Percentiles rank a stretch among this genome's conserved stretches.
These are phyloP conservation scores for Cephus rjabovi DNA, from an alignment of 2,888 invertebrate genomes.

Conservation along the genomic window DNA sequence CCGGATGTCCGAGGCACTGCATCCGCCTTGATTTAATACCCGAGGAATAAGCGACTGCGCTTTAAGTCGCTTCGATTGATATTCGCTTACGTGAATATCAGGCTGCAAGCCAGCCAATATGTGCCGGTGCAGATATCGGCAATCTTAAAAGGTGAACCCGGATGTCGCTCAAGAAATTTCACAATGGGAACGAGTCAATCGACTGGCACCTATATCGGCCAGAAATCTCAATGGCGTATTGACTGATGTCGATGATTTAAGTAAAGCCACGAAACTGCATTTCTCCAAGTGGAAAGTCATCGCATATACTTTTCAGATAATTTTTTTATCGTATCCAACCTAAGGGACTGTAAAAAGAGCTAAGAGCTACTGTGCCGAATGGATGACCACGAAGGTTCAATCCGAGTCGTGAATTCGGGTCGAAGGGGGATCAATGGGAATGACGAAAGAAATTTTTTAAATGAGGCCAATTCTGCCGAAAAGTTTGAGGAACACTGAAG, in stretches of 20 bases:
- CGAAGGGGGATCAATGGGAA: neutral
- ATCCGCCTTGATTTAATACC: neutral
- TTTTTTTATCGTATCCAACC: neutral
- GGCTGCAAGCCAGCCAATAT: neutral
- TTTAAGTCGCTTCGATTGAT: neutral
- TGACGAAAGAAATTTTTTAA: neutral
- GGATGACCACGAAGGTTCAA: neutral
- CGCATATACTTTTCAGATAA: neutral
- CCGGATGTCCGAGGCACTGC: constrained; percentile 51
- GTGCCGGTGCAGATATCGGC: neutral
- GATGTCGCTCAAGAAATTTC: neutral
- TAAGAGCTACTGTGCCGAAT: neutral
- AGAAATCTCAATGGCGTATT: neutral
- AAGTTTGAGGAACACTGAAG: neutral
- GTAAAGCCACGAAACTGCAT: neutral
- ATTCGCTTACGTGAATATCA: neutral
- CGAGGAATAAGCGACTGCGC: neutral
- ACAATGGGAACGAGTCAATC: neutral
- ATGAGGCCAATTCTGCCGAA: neutral
- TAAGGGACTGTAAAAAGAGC: neutral
- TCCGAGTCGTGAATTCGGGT: neutral
- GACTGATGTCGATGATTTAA: neutral
- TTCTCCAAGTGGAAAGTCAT: neutral
- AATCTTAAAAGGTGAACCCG: neutral
- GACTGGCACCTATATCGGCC: neutral